Evolutionary conservation across 2,888 invertebrate species (phyloP).

Genomic region (Diplolepis rosae): DNA sequence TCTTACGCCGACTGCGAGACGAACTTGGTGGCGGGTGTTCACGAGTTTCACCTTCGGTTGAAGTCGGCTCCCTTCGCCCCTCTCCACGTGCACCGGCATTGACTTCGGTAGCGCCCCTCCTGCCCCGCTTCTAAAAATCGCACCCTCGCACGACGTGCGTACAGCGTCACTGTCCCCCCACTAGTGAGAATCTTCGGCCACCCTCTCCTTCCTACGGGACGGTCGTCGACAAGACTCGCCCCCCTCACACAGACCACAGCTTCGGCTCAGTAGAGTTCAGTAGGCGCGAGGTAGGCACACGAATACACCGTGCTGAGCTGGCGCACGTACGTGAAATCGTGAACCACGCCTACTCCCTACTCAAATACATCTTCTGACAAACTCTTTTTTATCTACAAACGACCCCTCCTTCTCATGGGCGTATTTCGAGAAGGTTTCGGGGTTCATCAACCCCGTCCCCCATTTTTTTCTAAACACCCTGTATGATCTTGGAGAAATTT

Average conservation of each 20-base stretch:
- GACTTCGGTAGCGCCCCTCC: conserved; percentile 29
- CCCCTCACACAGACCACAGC: conserved; percentile 44
- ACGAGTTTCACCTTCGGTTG: conserved; percentile 63
- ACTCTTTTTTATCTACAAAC: conserved; percentile 27
- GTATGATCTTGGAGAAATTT: neutral
- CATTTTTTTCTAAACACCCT: neutral
- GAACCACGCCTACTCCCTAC: conserved; percentile 67
- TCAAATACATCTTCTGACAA: conserved; percentile 40
- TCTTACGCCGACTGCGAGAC: conserved; percentile 72
- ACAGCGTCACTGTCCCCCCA: conserved; percentile 30
- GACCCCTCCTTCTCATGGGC: conserved; percentile 19
- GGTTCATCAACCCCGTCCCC: neutral
- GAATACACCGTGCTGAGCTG: conserved; percentile 51
- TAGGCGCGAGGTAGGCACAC: conserved; percentile 65
- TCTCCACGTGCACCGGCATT: conserved; percentile 33
- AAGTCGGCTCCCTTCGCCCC: conserved; percentile 41
- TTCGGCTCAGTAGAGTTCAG: conserved; percentile 53
- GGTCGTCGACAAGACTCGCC: conserved; percentile 49
- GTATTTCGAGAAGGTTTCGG: neutral
- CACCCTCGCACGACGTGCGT: conserved; percentile 50
- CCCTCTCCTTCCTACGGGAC: conserved; percentile 43
- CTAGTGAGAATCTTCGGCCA: conserved; percentile 6
- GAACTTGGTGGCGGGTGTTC: conserved; percentile 57
- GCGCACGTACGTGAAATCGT: conserved; percentile 54
- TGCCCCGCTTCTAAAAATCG: conserved; percentile 12